phyloP scores from a whole-genome alignment of 2,113 vertebrate species.

The Monopterus albus region DNA sequence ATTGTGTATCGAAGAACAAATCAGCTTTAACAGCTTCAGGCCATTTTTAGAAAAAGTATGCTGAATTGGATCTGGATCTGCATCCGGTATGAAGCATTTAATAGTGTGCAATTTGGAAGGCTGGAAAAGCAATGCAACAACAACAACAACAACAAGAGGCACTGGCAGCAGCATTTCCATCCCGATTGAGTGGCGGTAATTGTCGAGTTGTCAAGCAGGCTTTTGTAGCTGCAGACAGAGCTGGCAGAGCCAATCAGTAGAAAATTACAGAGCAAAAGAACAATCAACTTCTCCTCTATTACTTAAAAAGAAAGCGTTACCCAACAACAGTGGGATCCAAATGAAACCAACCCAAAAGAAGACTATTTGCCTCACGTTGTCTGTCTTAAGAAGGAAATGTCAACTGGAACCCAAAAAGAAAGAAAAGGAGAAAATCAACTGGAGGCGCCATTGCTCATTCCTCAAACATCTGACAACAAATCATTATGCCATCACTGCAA shows the following conservation, averaged over 20 bases:
- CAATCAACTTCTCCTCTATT: slow-evolving; percentile 73
- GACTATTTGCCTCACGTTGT: slow-evolving; percentile 61
- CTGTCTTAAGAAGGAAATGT: slow-evolving; percentile 68
- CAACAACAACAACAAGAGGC: slow-evolving; percentile 44
- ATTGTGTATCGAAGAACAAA: slow-evolving; percentile 31
- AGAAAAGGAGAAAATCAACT: slow-evolving; percentile 64
- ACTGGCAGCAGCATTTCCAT: slow-evolving; percentile 58
- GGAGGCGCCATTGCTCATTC: slow-evolving; percentile 64
- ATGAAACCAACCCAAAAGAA: slow-evolving; percentile 64
- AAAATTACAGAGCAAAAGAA: slow-evolving; percentile 79
- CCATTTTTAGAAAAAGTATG: slow-evolving; percentile 26
- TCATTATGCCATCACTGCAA: slow-evolving; percentile 91
- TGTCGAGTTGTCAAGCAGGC: slow-evolving; percentile 78
- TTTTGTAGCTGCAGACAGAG: slow-evolving; percentile 76
- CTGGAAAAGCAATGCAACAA: slow-evolving; percentile 57
- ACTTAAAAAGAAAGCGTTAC: slow-evolving; percentile 74
- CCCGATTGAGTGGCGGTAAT: slow-evolving; percentile 77
- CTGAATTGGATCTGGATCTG: slow-evolving; percentile 53
- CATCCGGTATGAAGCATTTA: slow-evolving; percentile 42
- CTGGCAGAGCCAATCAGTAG: slow-evolving; percentile 78
- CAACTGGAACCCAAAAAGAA: slow-evolving; percentile 49
- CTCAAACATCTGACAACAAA: slow-evolving; percentile 92
- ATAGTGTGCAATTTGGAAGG: slow-evolving; percentile 51
- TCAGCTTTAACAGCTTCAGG: slow-evolving; percentile 37
- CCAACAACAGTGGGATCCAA: slow-evolving; percentile 62